phyloP scores from a whole-genome alignment of 1,140 invertebrate genomes.

The Zaprionus davidi region DNA sequence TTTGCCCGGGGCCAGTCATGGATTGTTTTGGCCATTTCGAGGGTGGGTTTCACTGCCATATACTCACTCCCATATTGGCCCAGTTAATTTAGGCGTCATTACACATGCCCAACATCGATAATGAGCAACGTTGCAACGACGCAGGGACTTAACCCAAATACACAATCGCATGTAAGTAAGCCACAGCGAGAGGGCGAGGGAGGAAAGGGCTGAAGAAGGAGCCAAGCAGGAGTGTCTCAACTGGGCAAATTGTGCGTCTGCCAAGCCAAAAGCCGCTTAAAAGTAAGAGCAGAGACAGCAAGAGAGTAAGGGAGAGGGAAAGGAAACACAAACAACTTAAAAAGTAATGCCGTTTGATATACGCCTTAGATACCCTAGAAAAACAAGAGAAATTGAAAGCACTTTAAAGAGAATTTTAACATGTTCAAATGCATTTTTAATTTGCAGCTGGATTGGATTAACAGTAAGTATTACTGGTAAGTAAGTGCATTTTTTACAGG shows the following conservation, averaged over 20 bases:
- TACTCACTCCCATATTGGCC: neutral
- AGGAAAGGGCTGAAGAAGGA: neutral
- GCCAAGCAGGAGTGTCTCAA: neutral
- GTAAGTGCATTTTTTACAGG: neutral
- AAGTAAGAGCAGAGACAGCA: neutral
- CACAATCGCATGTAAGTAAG: conserved; percentile 20
- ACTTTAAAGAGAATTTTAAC: neutral
- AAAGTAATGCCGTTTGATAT: neutral
- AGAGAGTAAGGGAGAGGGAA: neutral
- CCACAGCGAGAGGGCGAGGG: neutral
- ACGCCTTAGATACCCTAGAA: neutral
- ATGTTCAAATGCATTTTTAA: neutral
- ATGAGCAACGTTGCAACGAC: conserved; percentile 19
- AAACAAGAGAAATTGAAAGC: neutral
- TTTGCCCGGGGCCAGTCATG: neutral
- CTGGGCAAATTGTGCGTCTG: neutral
- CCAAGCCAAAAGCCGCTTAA: conserved; percentile 44
- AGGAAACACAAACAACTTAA: neutral
- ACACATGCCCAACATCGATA: conserved; percentile 38
- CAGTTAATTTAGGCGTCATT: conserved; percentile 40
- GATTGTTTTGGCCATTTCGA: conserved; percentile 32
- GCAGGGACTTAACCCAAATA: conserved; percentile 36
- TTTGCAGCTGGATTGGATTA: neutral
- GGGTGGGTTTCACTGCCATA: conserved; percentile 35
- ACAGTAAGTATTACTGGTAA: neutral